Conservation (phyloP, 1,140 invertebrate genomes). For the Drosophila ogumai region DNA sequence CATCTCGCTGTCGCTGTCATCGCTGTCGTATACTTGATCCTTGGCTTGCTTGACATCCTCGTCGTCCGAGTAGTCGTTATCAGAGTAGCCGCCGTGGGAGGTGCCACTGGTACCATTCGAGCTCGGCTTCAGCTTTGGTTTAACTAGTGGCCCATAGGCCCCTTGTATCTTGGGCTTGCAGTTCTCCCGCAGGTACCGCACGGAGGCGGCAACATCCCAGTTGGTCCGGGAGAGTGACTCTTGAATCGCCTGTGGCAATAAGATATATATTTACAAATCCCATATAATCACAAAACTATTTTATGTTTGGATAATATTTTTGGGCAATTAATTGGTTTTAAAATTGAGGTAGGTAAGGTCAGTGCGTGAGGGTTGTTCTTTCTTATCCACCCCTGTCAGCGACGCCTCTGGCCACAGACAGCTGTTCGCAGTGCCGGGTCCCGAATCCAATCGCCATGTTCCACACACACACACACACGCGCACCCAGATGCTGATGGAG, state of each 20-base stretch:
- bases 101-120: constrained; percentile 62
- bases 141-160: constrained; percentile 39
- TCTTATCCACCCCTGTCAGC: constrained; percentile 7
- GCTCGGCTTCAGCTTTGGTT: constrained; percentile 47
- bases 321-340: neutral
- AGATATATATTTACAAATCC: neutral
- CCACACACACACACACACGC: constrained; percentile 37
- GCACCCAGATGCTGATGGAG: constrained; percentile 35
- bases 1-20: constrained; percentile 91
- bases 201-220: constrained; percentile 76
- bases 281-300: neutral
- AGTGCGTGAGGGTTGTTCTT: constrained; percentile 3
- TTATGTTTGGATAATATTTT: neutral
- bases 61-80: constrained; percentile 69
- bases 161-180: constrained; percentile 58
- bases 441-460: constrained; percentile 64
- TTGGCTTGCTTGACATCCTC: constrained; percentile 71
- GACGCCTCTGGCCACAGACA: constrained; percentile 54
- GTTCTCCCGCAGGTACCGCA: constrained; percentile 67
- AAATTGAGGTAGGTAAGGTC: constrained; percentile 7
- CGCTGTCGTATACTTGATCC: constrained; percentile 85
- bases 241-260: constrained; percentile 70
- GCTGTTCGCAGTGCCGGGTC: constrained; percentile 64
- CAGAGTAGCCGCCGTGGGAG: constrained; percentile 61
- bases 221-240: constrained; percentile 71